phyloP scores from a whole-genome alignment of 2,113 vertebrate species.

The Rattus rattus region DNA sequence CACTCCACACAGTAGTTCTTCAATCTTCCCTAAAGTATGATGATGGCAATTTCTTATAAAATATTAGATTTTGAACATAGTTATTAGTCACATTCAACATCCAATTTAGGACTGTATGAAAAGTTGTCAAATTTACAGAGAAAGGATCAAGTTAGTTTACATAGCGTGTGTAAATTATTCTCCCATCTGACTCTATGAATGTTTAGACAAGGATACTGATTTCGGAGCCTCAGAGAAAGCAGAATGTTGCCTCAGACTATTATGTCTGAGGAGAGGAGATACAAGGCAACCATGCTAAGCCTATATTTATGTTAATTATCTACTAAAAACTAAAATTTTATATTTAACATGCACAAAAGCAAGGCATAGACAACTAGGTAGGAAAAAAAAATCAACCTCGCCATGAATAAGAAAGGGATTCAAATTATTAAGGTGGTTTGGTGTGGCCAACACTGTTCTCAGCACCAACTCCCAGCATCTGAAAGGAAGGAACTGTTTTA shows the following conservation, averaged over 20 bases:
- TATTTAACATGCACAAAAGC: not conserved
- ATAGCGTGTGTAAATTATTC: slow-evolving; percentile 67
- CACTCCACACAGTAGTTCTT: slow-evolving; percentile 58
- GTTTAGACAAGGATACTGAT: slow-evolving; percentile 55
- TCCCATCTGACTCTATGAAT: slow-evolving; percentile 46
- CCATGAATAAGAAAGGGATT: not conserved
- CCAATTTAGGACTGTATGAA: slow-evolving; percentile 3
- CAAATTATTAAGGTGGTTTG: not conserved
- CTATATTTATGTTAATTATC: slow-evolving; percentile 44
- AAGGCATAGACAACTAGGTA: not conserved
- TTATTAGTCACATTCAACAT: slow-evolving; percentile 69
- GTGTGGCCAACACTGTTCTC: not conserved
- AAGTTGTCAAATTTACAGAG: slow-evolving; percentile 65
- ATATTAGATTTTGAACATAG: slow-evolving; percentile 57
- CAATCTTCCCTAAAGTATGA: slow-evolving; percentile 62
- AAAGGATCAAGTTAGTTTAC: slow-evolving; percentile 60
- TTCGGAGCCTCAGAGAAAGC: slow-evolving; percentile 55
- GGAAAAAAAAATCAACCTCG: not conserved
- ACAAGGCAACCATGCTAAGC: slow-evolving; percentile 18
- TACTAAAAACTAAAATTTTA: not conserved
- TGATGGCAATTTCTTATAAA: slow-evolving; percentile 65
- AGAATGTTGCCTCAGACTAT: not conserved
- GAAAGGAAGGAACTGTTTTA: slow-evolving; percentile 20
- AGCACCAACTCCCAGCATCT: not conserved
- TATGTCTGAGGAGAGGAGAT: not conserved